A percentile compares a stretch with the other conserved stretches of the same genome.
Conservation (phyloP, 2,113 vertebrate species). For the Misgurnus anguillicaudatus region DNA sequence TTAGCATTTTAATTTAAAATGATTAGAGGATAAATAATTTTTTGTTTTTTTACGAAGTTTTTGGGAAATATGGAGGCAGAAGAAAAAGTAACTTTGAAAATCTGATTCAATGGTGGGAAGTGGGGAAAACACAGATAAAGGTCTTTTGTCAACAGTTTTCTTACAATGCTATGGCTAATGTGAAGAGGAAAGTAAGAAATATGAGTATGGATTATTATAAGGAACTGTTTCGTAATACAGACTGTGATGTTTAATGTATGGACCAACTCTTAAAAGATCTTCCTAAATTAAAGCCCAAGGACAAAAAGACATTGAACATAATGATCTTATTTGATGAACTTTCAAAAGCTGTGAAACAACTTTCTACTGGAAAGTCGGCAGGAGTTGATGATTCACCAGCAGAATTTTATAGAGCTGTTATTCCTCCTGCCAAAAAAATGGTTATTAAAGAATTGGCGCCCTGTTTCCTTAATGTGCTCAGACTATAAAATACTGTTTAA, state of each 20-base stretch:
- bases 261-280: neutral
- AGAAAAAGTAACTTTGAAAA: neutral
- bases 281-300: neutral
- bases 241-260: neutral
- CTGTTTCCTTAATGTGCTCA: too few species aligned
- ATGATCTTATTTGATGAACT: conserved; percentile 3
- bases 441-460: too few species aligned
- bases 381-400: neutral
- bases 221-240: neutral
- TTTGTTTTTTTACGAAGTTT: too few species aligned
- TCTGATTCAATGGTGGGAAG: neutral
- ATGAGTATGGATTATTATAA: neutral
- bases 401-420: neutral
- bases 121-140: neutral
- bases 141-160: neutral
- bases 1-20: neutral
- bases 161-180: neutral
- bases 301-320: neutral
- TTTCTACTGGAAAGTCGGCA: neutral
- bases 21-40: neutral
- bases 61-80: too few species aligned
- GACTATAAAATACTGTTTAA: too few species aligned
- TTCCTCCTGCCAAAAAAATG: too few species aligned
- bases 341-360: neutral
- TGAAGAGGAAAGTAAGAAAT: neutral